phyloP scores from a whole-genome alignment of 2,113 vertebrate species.

The Mastomys natalensis region DNA sequence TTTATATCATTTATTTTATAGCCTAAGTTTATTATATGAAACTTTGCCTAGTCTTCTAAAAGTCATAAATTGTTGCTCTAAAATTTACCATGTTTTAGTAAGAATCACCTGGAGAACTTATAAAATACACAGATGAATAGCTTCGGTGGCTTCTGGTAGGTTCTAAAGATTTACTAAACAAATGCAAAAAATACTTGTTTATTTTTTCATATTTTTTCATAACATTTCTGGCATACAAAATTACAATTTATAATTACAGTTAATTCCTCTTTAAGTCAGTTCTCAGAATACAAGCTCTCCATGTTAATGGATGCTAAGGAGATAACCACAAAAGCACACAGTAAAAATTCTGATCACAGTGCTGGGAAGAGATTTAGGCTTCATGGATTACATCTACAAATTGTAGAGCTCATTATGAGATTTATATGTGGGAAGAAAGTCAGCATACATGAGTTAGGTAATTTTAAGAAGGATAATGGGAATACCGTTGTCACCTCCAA shows the following conservation, averaged over 20 bases:
- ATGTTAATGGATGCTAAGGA: not conserved
- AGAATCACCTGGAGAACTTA: not conserved
- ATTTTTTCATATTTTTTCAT: not conserved
- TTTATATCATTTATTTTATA: slow-evolving; percentile 28
- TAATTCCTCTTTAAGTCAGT: not conserved
- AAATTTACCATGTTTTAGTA: not conserved
- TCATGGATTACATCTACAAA: not conserved
- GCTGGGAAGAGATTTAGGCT: not conserved
- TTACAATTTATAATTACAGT: slow-evolving; percentile 11
- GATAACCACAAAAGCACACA: not conserved
- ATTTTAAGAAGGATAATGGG: slow-evolving; percentile 6
- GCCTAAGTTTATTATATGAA: not conserved
- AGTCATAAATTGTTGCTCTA: slow-evolving; percentile 1
- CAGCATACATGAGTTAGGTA: not conserved
- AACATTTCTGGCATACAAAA: slow-evolving; percentile 21
- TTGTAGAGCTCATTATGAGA: not conserved
- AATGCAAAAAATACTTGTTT: not conserved
- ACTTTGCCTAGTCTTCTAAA: not conserved
- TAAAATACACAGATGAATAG: not conserved
- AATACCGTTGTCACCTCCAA: not conserved
- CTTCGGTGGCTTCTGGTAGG: not conserved
- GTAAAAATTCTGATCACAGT: not conserved
- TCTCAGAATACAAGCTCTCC: not conserved
- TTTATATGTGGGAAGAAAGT: slow-evolving; percentile 11
- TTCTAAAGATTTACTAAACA: not conserved